Evolutionary conservation across 2,888 invertebrate genomes (phyloP).

Genomic region (Xylocampa areola): DNA sequence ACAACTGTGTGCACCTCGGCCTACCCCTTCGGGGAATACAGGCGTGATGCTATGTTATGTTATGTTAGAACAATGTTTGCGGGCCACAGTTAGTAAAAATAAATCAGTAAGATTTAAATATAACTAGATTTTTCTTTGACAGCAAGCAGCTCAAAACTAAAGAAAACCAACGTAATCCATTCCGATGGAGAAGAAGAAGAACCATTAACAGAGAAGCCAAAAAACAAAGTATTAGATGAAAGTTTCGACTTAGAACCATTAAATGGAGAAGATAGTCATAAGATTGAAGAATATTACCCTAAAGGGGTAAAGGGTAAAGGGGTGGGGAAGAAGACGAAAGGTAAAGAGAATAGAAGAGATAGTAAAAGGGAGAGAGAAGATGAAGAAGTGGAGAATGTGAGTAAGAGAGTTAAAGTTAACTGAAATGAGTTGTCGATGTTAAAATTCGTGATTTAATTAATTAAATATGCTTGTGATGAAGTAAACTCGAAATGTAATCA

Average conservation of each 20-base stretch:
- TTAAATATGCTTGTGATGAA: too few relatives aligned
- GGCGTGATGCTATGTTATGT: too few relatives aligned
- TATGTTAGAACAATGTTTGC: too few relatives aligned
- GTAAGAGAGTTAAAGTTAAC: conserved; percentile 72
- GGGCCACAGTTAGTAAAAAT: too few relatives aligned
- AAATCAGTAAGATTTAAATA: too few relatives aligned
- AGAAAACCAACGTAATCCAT: conserved; percentile 68
- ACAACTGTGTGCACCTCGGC: too few relatives aligned
- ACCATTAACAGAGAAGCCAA: conserved; percentile 58
- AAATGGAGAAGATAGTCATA: conserved; percentile 79
- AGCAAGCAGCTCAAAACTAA: conserved; percentile 68
- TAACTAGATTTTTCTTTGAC: too few relatives aligned
- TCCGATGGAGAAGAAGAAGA: conserved; percentile 72
- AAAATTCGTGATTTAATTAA: too few relatives aligned
- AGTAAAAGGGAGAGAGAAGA: conserved; percentile 67
- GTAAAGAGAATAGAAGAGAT: conserved; percentile 66
- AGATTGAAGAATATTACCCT: conserved; percentile 80
- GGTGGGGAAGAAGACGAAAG: conserved; percentile 67
- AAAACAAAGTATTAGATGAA: conserved; percentile 75
- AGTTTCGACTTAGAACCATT: conserved; percentile 73
- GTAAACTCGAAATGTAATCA: too few relatives aligned
- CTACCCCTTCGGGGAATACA: too few relatives aligned
- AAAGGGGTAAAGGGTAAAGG: conserved; percentile 72
- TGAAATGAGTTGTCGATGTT: conserved; percentile 3
- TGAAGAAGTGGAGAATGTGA: conserved; percentile 56